Evolutionary conservation across 2,888 invertebrate species (phyloP).

Genomic region (Alviniconcha strummeri): DNA sequence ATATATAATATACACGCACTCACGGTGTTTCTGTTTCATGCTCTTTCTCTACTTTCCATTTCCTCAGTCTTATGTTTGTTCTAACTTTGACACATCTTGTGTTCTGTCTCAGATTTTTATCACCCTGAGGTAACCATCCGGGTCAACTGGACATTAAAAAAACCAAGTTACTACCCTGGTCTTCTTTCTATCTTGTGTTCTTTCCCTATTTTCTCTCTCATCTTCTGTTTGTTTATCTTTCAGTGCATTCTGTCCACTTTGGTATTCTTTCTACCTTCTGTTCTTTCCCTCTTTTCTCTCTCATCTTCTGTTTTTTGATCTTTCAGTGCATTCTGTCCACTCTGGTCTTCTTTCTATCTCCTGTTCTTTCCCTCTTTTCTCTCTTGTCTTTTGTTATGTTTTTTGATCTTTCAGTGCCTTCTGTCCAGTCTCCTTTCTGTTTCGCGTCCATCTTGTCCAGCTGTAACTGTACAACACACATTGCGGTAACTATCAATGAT

Average conservation of each 20-base stretch:
- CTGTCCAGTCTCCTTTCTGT: background rate
- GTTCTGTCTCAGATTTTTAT: no score
- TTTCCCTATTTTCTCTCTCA: background rate
- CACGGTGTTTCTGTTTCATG: no score
- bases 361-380: background rate
- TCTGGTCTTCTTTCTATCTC: background rate
- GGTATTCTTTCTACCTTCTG: background rate
- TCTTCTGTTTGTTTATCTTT: slow-evolving; percentile 18
- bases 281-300: background rate
- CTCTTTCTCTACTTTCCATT: no score
- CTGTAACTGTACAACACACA: no score
- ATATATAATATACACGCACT: no score
- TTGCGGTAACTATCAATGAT: no score
- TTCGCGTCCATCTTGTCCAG: no score
- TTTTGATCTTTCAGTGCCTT: background rate
- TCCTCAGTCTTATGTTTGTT: no score
- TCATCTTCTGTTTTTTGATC: slow-evolving; percentile 17
- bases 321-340: background rate
- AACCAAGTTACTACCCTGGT: background rate
- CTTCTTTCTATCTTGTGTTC: background rate
- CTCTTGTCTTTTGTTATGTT: background rate
- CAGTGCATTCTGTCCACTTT: background rate
- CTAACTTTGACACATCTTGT: no score
- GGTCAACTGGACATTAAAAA: no score
- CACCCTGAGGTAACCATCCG: no score